Percentiles rank a stretch among this genome's conserved stretches.
Evolutionary conservation across 2,113 vertebrate species (phyloP).

Genomic region (Oncorhynchus tshawytscha): DNA sequence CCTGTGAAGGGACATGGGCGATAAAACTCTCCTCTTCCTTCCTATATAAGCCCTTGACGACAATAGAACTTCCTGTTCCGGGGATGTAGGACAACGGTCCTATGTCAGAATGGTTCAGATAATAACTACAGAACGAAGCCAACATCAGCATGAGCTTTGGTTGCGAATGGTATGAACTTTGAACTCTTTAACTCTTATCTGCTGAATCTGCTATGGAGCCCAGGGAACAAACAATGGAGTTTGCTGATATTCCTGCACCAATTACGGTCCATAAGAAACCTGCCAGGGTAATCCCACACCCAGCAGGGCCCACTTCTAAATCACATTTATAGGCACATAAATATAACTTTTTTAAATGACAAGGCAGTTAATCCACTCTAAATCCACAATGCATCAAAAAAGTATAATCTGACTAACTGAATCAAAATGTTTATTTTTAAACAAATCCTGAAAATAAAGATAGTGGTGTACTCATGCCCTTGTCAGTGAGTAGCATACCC

Average conservation of each 20-base stretch:
- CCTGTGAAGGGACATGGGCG: no score
- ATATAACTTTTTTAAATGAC: slow-evolving; percentile 1
- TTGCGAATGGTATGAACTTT: no score
- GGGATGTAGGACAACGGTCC: no score
- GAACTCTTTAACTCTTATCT: no score
- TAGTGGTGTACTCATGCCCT: background rate
- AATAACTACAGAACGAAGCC: no score
- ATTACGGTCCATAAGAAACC: slow-evolving; percentile 26
- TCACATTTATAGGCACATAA: slow-evolving; percentile 3
- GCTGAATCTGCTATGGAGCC: slow-evolving; percentile 11
- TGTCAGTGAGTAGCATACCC: background rate
- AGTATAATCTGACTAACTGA: slow-evolving; percentile 26
- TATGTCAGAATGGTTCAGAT: no score
- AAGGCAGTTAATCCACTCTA: slow-evolving; percentile 4
- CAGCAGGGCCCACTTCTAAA: background rate
- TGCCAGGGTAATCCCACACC: slow-evolving; percentile 21
- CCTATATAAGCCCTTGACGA: no score
- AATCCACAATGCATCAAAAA: slow-evolving; percentile 6
- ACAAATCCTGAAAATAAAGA: background rate
- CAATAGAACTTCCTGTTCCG: no score
- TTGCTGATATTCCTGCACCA: slow-evolving; percentile 12
- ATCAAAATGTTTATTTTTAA: slow-evolving; percentile 14
- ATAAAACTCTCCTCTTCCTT: no score
- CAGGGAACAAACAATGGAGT: slow-evolving; percentile 18
- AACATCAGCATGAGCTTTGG: no score